Conservation (phyloP, 2,113 vertebrate species). For the Sorex fumeus region DNA sequence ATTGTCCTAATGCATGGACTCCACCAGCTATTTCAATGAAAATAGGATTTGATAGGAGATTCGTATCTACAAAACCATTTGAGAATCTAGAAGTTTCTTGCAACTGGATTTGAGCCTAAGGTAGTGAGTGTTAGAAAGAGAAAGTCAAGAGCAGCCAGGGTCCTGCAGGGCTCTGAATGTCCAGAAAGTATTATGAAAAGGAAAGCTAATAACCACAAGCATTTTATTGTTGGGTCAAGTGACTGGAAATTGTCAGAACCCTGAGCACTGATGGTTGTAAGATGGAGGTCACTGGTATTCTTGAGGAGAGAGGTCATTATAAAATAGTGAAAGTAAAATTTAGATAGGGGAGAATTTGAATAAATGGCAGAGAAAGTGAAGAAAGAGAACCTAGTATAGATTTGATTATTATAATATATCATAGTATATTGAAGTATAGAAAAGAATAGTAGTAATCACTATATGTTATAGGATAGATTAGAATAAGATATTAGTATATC, state of each 20-base stretch:
- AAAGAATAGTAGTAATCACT: too few species aligned
- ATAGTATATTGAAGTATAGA: too few species aligned
- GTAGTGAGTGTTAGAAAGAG: background rate
- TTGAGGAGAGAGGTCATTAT: background rate
- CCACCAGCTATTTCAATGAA: too few species aligned
- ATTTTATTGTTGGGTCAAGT: background rate
- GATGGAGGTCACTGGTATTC: background rate
- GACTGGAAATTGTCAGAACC: background rate
- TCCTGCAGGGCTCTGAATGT: background rate
- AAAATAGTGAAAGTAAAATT: background rate
- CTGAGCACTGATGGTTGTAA: background rate
- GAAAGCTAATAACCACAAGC: background rate
- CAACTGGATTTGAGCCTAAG: background rate
- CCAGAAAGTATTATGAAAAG: background rate
- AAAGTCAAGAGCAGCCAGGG: background rate
- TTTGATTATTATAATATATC: too few species aligned
- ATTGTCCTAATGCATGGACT: too few species aligned
- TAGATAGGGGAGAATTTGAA: background rate
- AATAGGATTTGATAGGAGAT: too few species aligned
- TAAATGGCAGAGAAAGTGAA: too few species aligned
- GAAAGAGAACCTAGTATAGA: too few species aligned
- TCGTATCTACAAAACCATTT: too few species aligned
- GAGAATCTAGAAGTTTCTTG: too few species aligned
- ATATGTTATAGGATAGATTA: too few species aligned
- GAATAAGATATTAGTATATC: too few species aligned